Percentiles rank a stretch among this genome's conserved stretches.
phyloP scores from a whole-genome alignment of 2,888 invertebrate genomes.

The Drosophila falleni region DNA sequence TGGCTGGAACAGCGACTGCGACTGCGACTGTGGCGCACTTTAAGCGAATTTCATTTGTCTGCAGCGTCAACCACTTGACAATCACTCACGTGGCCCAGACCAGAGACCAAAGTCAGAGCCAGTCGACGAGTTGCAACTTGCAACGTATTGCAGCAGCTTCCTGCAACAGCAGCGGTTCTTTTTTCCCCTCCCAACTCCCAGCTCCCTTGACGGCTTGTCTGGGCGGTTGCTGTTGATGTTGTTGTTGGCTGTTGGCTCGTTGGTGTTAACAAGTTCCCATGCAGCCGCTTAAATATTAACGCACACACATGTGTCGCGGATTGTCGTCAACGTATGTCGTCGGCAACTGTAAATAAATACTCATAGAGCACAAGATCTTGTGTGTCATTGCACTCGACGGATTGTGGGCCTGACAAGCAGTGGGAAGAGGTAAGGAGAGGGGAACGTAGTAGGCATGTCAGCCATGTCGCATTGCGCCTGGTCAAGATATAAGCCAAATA shows the following conservation, averaged over 20 bases:
- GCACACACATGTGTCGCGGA: conserved; percentile 55
- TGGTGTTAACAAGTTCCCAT: conserved; percentile 83
- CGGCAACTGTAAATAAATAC: conserved; percentile 81
- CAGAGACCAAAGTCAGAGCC: conserved; percentile 21
- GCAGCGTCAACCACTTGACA: conserved; percentile 82
- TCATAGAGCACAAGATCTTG: conserved; percentile 80
- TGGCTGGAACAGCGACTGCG: conserved; percentile 55
- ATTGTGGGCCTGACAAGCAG: conserved; percentile 3
- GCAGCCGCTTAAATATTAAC: conserved; percentile 82
- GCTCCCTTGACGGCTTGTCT: conserved; percentile 44
- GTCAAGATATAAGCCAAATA: conserved; percentile 52
- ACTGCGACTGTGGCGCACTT: conserved; percentile 65
- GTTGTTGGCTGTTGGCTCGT: conserved; percentile 48
- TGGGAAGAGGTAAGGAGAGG: not conserved
- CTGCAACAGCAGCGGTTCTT: conserved; percentile 38
- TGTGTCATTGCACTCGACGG: conserved; percentile 78
- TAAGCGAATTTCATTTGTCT: conserved; percentile 82
- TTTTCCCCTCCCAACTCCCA: not conserved
- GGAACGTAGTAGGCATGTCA: conserved; percentile 7
- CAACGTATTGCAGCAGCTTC: conserved; percentile 47
- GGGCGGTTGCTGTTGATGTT: conserved; percentile 35
- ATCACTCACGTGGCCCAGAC: conserved; percentile 77
- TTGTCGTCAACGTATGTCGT: conserved; percentile 63
- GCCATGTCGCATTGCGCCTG: conserved; percentile 24
- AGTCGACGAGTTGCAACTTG: conserved; percentile 8